These are phyloP conservation scores for Plebejus anna DNA, from an alignment of 2,888 invertebrate genomes.

Conservation along the genomic window DNA sequence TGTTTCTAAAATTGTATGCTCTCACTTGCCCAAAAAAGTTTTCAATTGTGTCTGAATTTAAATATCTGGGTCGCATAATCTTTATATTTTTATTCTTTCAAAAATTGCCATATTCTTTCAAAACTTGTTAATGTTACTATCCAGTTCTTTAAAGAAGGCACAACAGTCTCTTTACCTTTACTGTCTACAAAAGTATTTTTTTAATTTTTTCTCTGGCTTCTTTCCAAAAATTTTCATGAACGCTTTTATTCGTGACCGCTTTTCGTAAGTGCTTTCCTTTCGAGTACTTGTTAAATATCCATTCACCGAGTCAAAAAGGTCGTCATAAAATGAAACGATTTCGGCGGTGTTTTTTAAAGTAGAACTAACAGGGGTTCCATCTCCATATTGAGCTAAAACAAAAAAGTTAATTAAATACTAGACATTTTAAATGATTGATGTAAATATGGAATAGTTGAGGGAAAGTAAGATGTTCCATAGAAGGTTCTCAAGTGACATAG, in stretches of 20 bases:
- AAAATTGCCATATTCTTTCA: slow-evolving; percentile 14
- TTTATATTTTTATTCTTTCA: background rate
- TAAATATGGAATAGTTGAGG: too few relatives aligned
- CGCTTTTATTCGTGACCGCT: slow-evolving; percentile 29
- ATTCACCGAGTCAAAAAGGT: too few relatives aligned
- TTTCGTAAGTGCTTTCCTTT: background rate
- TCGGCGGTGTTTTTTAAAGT: too few relatives aligned
- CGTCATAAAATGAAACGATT: too few relatives aligned
- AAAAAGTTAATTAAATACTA: too few relatives aligned
- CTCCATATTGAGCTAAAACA: too few relatives aligned
- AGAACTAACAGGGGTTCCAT: too few relatives aligned
- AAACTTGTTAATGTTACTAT: slow-evolving; percentile 7
- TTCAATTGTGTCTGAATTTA: slow-evolving; percentile 34
- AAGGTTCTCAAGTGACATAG: too few relatives aligned
- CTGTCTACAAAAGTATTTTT: slow-evolving; percentile 31
- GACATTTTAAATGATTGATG: too few relatives aligned
- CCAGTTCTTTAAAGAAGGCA: slow-evolving; percentile 22
- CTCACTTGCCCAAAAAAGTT: slow-evolving; percentile 42
- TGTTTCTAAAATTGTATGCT: slow-evolving; percentile 42
- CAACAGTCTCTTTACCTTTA: slow-evolving; percentile 9
- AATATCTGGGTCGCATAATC: slow-evolving; percentile 33
- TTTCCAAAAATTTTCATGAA: slow-evolving; percentile 32
- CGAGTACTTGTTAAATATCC: too few relatives aligned
- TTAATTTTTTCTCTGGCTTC: slow-evolving; percentile 26
- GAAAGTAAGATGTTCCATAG: too few relatives aligned